phyloP scores from a whole-genome alignment of 2,888 invertebrate genomes.

The Drosophila neutralis region DNA sequence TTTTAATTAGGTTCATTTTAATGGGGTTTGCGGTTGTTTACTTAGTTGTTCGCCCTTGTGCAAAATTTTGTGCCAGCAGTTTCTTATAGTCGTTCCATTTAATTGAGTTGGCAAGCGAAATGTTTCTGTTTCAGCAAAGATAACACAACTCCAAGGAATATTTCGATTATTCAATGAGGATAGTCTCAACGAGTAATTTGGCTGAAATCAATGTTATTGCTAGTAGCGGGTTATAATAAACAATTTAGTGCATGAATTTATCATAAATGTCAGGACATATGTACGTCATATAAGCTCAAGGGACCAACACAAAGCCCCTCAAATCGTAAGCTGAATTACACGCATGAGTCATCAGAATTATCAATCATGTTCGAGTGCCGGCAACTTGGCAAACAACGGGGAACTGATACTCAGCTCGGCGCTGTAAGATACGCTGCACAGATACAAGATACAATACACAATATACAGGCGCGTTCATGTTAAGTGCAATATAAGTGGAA shows the following conservation, averaged over 20 bases:
- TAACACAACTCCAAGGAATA: background rate
- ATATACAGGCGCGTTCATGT: conserved; percentile 46
- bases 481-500: conserved; percentile 78
- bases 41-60: conserved; percentile 34
- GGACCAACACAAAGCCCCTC: conserved; percentile 8
- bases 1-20: conserved; percentile 76
- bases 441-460: conserved; percentile 34
- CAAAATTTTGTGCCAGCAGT: conserved; percentile 14
- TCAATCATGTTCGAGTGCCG: conserved; percentile 76
- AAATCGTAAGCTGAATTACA: conserved; percentile 69
- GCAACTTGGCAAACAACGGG: conserved; percentile 54
- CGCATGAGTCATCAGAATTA: conserved; percentile 80
- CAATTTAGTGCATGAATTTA: conserved; percentile 55
- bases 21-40: conserved; percentile 61
- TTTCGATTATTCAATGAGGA: background rate
- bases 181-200: background rate
- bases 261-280: conserved; percentile 56
- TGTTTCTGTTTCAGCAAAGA: conserved; percentile 1
- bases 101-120: conserved; percentile 24
- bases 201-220: conserved; percentile 16
- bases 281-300: conserved; percentile 37
- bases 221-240: conserved; percentile 24
- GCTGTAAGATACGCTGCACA: conserved; percentile 39
- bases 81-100: conserved; percentile 14
- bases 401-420: conserved; percentile 36